Percentiles rank a stretch among this genome's conserved stretches.
Evolutionary conservation across 2,888 invertebrate species (phyloP).

Genomic region (Desoria tigrina): DNA sequence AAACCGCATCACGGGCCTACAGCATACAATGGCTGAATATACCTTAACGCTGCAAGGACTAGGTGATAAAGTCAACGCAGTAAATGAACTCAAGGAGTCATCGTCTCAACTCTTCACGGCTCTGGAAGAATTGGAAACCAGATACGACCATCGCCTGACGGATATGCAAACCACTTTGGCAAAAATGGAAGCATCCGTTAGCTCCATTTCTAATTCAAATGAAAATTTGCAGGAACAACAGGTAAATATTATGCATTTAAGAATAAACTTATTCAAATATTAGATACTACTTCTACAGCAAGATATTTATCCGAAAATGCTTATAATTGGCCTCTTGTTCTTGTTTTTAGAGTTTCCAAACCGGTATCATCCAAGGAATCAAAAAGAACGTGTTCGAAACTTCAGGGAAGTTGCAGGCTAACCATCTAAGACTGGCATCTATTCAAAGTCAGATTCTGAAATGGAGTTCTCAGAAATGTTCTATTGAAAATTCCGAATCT

Average conservation of each 20-base stretch:
- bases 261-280: no score
- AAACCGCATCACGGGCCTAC: constrained; percentile 21
- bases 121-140: constrained; percentile 45
- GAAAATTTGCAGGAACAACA: constrained; percentile 50
- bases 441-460: constrained; percentile 47
- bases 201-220: constrained; percentile 29
- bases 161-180: constrained; percentile 45
- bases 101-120: constrained; percentile 44
- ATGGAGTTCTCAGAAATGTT: constrained; percentile 46
- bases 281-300: not conserved
- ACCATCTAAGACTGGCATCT: constrained; percentile 44
- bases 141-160: constrained; percentile 46
- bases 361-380: constrained; percentile 30
- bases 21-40: constrained; percentile 39
- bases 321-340: constrained; percentile 12
- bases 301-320: constrained; percentile 14
- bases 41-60: constrained; percentile 36
- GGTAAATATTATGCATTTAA: constrained; percentile 41
- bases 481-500: constrained; percentile 39
- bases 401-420: constrained; percentile 38
- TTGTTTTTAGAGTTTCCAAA: constrained; percentile 37
- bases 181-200: constrained; percentile 42
- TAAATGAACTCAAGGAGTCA: constrained; percentile 42
- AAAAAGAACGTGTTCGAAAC: constrained; percentile 40
- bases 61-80: constrained; percentile 38